These are phyloP conservation scores for Leucoraja erinaceus DNA, from an alignment of 2,113 vertebrate genomes.

Conservation along the genomic window DNA sequence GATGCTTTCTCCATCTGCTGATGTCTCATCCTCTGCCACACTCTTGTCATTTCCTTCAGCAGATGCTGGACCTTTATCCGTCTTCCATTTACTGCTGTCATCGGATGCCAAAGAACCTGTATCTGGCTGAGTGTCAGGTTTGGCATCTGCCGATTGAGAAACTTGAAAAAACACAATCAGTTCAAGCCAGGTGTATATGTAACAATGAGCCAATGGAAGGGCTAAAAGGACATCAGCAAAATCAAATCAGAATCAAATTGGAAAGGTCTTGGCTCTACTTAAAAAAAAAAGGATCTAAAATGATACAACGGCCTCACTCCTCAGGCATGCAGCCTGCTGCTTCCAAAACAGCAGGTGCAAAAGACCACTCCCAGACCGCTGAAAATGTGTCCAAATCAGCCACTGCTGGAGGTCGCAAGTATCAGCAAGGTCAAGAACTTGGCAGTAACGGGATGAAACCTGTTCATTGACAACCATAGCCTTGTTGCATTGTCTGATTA, in stretches of 20 bases:
- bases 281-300: background rate
- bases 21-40: background rate
- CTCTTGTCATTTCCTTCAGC: background rate
- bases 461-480: background rate
- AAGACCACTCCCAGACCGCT: background rate
- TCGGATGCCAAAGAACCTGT: background rate
- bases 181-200: background rate
- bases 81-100: background rate
- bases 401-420: background rate
- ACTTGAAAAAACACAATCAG: constrained; percentile 19
- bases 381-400: background rate
- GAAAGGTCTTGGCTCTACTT: background rate
- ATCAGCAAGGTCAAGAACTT: background rate
- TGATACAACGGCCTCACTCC: background rate
- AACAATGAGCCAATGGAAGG: background rate
- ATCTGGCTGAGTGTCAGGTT: background rate
- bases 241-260: background rate
- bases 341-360: background rate
- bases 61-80: background rate
- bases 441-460: background rate
- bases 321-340: background rate
- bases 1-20: background rate
- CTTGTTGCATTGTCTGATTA: background rate
- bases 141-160: background rate
- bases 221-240: background rate